Percentiles rank a stretch among this genome's conserved stretches.
These are phyloP conservation scores for Chanos chanos DNA, from an alignment of 2,797 vertebrate genomes.

Conservation along the genomic window DNA sequence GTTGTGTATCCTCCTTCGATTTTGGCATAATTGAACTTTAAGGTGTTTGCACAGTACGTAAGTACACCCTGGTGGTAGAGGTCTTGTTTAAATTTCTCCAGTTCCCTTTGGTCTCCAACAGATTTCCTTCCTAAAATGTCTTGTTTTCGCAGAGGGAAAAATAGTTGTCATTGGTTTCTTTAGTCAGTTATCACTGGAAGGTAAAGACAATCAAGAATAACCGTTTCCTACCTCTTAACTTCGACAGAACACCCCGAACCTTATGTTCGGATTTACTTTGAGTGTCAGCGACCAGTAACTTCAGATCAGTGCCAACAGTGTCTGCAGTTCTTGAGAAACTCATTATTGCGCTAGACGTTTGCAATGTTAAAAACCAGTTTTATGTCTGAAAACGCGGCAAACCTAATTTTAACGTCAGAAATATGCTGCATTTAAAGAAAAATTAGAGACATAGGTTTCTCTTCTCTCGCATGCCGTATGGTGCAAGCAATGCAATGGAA, in stretches of 20 bases:
- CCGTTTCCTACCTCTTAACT: conserved; percentile 31
- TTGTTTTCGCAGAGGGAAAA: not conserved
- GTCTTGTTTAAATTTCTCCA: conserved; percentile 43
- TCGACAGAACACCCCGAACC: conserved; percentile 23
- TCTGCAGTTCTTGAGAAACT: not conserved
- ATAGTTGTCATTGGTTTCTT: not conserved
- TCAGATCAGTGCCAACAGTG: not conserved
- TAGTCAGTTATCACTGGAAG: not conserved
- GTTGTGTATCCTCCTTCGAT: conserved; percentile 37
- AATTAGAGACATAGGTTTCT: not conserved
- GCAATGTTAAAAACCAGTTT: not conserved
- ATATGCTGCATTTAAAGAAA: not conserved
- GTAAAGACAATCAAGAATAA: not conserved
- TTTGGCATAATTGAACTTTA: conserved; percentile 40
- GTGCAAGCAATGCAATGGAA: not conserved
- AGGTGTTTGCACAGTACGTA: conserved; percentile 42
- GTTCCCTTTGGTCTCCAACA: conserved; percentile 33
- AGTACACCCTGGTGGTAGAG: conserved; percentile 41
- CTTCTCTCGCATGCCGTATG: not conserved
- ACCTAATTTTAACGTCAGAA: not conserved
- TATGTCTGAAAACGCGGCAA: not conserved
- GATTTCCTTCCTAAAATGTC: conserved; percentile 39
- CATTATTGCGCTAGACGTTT: conserved; percentile 4
- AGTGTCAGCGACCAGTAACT: conserved; percentile 8
- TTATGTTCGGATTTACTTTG: conserved; percentile 13